A percentile compares a stretch with the other conserved stretches of the same genome.
phyloP scores from a whole-genome alignment of 2,888 invertebrate species.

The Belgica antarctica region DNA sequence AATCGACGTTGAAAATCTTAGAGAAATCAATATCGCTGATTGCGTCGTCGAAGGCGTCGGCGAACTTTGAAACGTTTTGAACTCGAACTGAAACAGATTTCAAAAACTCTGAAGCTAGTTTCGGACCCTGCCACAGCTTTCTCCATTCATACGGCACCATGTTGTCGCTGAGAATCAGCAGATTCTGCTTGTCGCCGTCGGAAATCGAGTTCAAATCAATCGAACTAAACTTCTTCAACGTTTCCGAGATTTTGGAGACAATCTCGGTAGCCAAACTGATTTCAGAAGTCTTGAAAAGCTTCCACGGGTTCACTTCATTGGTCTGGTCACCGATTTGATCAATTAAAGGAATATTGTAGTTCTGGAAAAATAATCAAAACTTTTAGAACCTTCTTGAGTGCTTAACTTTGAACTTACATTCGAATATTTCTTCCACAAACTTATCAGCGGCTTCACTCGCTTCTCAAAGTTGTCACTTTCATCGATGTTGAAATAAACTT shows the following conservation, averaged over 20 bases:
- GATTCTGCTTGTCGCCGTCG: constrained; percentile 47
- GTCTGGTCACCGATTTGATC: too few relatives aligned
- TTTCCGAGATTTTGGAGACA: not conserved
- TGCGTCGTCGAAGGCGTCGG: constrained; percentile 46
- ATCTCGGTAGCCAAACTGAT: constrained; percentile 4
- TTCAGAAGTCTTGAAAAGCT: constrained; percentile 48
- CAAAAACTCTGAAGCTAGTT: constrained; percentile 51
- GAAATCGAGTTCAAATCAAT: constrained; percentile 46
- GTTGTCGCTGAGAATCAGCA: constrained; percentile 50
- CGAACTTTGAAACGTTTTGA: constrained; percentile 51
- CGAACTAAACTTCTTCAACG: not conserved
- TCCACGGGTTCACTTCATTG: constrained; percentile 47
- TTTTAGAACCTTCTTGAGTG: not conserved
- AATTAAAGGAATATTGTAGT: constrained; percentile 48
- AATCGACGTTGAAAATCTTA: constrained; percentile 52
- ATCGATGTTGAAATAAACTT: constrained; percentile 49
- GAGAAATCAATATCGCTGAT: constrained; percentile 49
- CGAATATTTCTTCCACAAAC: constrained; percentile 78
- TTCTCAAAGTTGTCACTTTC: constrained; percentile 58
- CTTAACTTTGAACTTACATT: constrained; percentile 53
- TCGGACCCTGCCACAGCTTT: constrained; percentile 52
- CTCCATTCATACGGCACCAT: constrained; percentile 52
- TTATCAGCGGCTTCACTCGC: constrained; percentile 68
- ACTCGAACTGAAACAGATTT: constrained; percentile 51
- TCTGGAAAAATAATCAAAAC: constrained; percentile 45